Evolutionary conservation across 2,113 vertebrate species (phyloP), one percentile per base, ranked within the genome.

Genomic region (Limnothrissa miodon): DNA sequence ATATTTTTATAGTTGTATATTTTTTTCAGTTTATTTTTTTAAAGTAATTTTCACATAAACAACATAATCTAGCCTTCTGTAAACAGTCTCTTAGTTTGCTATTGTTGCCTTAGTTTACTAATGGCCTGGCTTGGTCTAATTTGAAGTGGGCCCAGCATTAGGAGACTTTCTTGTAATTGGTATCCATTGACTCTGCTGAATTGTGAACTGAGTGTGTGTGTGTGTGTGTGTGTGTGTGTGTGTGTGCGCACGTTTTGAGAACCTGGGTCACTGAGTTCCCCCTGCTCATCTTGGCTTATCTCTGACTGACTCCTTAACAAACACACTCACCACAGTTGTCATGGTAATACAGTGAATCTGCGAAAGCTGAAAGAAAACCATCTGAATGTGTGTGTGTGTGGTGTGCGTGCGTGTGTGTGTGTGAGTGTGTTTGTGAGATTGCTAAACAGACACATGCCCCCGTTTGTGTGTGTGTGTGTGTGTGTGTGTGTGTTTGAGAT

Each of bases 331-430:
- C 66, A 33, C 29, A 33, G 66, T 74, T 15, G 66, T 74, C 66
- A 74, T 74, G 66, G 66, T 74, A 33, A 74, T 33, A 74, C 66
- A 74, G 66, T 74, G 66, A 36, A 74, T 74, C 29, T 74, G 66
- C 33, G 17, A 74, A 36, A 4, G 33, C 66, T 74, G 66, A 74
- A 17, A 74, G 66, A 74, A 74, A 74, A 29, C 66, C 29, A 36
- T 74, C 11, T 74, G 13, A 39, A 36, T 74, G 66, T 74, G 59
- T 74, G 66, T 74, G 62, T 70, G 66, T 74, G 29, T 74, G 59
- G 19, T 56, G 2, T 56, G 21, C 7, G 2, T 56, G 51, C 23
- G 51, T 56, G 51, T n/a, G 51, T 15, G 46, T 48, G 46, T 48
- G 46, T 42, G 42, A n/a, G n/a, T n/a, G n/a, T n/a, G n/a, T n/a